Percentiles rank a stretch among this genome's conserved stretches.
phyloP scores from a whole-genome alignment of 2,113 vertebrate genomes.

The Strix aluco region DNA sequence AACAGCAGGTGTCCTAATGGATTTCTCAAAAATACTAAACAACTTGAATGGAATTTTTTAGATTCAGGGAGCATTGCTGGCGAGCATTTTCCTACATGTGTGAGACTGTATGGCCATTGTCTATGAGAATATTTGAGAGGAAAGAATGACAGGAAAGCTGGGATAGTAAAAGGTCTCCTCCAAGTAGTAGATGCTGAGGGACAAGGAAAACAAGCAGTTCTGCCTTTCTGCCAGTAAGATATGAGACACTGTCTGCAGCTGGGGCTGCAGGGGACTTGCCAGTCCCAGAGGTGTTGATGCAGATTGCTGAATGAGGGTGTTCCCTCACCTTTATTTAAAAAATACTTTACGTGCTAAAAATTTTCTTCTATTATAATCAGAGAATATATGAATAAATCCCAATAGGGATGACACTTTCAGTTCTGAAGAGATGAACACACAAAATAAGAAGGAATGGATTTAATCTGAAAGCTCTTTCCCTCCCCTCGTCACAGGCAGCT shows the following conservation, averaged over 20 bases:
- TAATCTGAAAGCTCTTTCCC: not conserved
- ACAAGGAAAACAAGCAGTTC: not conserved
- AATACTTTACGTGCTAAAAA: not conserved
- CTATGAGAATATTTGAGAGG: not conserved
- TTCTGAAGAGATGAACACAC: not conserved
- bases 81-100: not conserved
- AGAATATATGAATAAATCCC: not conserved
- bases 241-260: not conserved
- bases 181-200: not conserved
- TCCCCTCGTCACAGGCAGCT: not conserved
- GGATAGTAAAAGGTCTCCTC: not conserved
- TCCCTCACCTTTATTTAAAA: not conserved
- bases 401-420: not conserved
- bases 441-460: not conserved
- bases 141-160: not conserved
- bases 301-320: not conserved
- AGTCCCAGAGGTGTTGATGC: not conserved
- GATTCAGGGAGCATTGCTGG: not conserved
- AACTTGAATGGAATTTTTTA: conserved; percentile 30
- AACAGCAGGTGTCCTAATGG: not conserved
- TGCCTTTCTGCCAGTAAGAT: not conserved
- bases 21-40: not conserved
- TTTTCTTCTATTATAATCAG: not conserved
- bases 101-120: conserved; percentile 8
- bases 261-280: not conserved